Base-by-base conservation (phyloP, 2,888 invertebrate species). In the Cataglyphis cursor region DNA sequence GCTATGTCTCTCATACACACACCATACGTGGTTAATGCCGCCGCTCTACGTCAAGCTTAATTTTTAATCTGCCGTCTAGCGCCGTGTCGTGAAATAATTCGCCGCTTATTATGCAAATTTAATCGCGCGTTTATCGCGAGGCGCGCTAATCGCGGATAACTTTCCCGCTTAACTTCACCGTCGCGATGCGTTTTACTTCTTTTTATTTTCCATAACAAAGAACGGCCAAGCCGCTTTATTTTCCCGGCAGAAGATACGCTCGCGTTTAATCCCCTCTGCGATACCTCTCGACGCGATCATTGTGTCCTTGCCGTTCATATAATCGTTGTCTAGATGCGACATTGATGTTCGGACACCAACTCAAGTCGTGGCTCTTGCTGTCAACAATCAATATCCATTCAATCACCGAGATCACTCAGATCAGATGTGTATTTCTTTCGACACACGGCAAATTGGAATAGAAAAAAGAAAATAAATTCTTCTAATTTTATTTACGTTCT, bases 21-120 rank as follows among this genome's bases (percentile, higher is more conserved):
- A 28, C 28, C 24, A 35, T 35, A 28, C 41, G 8, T 18, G n/a
- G 57, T 4, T 15, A 51, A 12, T 35, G 41, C 10, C 41, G 54
- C 41, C n/a, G n/a, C 24, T 78, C 41, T 85, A 81, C 66, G 81
- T 81, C 73, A 81, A 80, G 88, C 89, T 88, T 89, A 89, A 89
- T 89, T 88, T 89, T 85, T 88, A 85, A 89, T 87, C 82, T 74
- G 35, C 76, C 83, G 66, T 81, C 64, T 73, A 68, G 65, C 35
- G 75, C 38, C 81, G 72, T 51, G 51, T 64, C 54, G 70, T 57
- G 64, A 83, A 83, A 68, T 83, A 83, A 83, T 68, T 64, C 66
- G 68, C 38, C 81, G 51, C 81, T 68, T 61, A 64, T 83, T 83
- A 83, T 70, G 83, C 83, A 81, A 81, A 80, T 81, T 83, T 81